These are phyloP conservation scores for Oedothorax gibbosus DNA, from an alignment of 1,140 invertebrate species.

Conservation along the genomic window DNA sequence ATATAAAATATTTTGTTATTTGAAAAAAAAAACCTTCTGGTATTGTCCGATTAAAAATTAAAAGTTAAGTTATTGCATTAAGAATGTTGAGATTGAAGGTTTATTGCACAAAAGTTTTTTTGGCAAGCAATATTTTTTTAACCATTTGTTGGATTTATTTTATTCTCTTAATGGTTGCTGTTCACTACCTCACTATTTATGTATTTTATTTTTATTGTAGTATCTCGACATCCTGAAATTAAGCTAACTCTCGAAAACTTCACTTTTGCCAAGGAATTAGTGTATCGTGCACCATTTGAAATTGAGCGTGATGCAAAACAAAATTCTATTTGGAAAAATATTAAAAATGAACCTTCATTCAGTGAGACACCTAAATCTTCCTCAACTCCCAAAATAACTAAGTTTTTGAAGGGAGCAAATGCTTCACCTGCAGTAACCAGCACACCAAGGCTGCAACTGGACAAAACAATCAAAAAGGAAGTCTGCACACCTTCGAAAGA, in stretches of 20 bases:
- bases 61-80: too few species aligned
- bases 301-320: conserved; percentile 49
- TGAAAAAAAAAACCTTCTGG: too few species aligned
- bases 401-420: too few species aligned
- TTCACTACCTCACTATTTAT: neutral
- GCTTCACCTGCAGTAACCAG: too few species aligned
- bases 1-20: too few species aligned
- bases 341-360: neutral
- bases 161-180: neutral
- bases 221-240: neutral
- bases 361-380: neutral
- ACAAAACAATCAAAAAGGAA: too few species aligned
- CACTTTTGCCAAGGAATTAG: conserved; percentile 38
- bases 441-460: too few species aligned
- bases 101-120: neutral
- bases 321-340: conserved; percentile 15
- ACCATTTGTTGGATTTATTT: neutral
- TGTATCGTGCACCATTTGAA: conserved; percentile 50
- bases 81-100: too few species aligned
- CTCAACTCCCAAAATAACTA: neutral
- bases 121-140: neutral
- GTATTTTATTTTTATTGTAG: conserved; percentile 26
- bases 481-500: too few species aligned
- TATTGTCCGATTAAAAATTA: too few species aligned
- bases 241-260: conserved; percentile 31